Conservation (phyloP, 2,113 vertebrate species). For the Aegithalos caudatus region DNA sequence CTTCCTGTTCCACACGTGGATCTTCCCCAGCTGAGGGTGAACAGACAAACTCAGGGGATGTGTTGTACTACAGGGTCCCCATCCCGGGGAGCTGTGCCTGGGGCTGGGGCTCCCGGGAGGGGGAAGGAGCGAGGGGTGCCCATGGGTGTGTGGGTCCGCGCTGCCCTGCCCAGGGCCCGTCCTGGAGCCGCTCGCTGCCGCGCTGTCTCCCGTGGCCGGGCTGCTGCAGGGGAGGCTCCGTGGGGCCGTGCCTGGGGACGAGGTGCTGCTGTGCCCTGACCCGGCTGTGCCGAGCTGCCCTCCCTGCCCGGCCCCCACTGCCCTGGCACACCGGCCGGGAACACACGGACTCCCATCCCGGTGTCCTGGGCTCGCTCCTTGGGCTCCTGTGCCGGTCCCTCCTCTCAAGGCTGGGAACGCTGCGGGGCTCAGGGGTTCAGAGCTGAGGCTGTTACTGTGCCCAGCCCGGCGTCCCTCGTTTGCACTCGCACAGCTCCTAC, state of each 20-base stretch:
- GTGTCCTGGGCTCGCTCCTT: neutral
- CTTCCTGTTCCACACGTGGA: neutral
- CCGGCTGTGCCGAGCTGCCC: neutral
- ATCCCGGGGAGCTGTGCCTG: no score
- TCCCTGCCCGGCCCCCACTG: neutral
- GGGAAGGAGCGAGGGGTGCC: neutral
- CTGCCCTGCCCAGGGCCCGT: neutral
- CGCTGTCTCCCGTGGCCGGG: neutral
- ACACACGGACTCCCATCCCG: fast-evolving
- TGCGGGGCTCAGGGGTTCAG: neutral
- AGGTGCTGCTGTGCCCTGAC: neutral
- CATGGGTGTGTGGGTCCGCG: fast-evolving
- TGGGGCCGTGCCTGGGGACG: neutral
- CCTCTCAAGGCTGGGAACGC: neutral
- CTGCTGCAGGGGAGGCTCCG: neutral
- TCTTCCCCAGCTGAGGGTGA: neutral
- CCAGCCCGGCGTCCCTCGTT: neutral
- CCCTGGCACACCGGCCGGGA: neutral
- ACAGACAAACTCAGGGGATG: neutral
- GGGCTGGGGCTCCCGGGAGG: neutral
- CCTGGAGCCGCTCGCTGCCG: neutral
- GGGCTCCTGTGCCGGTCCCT: neutral
- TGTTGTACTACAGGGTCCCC: no score
- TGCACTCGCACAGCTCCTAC: neutral
- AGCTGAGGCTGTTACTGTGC: neutral